phyloP scores from a whole-genome alignment of 35 echinoderm and acorn worm species.

The Ophiothrix spiculata region DNA sequence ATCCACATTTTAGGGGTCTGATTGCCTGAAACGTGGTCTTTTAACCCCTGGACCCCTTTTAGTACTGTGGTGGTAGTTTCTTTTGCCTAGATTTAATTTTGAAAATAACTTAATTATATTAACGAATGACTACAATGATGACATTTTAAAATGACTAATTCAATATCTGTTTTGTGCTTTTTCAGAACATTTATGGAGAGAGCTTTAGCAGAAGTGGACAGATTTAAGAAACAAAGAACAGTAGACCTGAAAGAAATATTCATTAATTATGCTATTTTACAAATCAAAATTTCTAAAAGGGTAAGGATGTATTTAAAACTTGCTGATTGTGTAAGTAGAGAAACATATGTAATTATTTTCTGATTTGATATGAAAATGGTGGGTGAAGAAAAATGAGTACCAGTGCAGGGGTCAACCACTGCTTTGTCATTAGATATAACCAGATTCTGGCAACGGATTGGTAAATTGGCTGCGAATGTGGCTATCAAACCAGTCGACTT shows the following conservation, averaged over 20 bases:
- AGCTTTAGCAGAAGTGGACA: conserved; percentile 82
- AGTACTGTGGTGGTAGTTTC: too few relatives aligned
- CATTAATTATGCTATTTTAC: conserved; percentile 94
- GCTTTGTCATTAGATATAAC: background rate
- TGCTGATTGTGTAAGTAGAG: background rate
- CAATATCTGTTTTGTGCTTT: conserved; percentile 27
- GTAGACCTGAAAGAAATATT: conserved; percentile 93
- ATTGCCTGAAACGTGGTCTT: too few relatives aligned
- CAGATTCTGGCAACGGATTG: background rate
- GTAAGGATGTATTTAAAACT: conserved; percentile 37
- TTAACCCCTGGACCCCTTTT: too few relatives aligned
- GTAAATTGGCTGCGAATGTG: too few relatives aligned
- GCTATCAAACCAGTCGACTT: background rate
- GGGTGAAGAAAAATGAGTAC: background rate
- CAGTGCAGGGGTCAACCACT: background rate
- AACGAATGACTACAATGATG: too few relatives aligned
- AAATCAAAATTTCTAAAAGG: conserved; percentile 99
- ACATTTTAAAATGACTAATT: too few relatives aligned
- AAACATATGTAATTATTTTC: background rate
- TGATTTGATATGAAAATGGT: background rate
- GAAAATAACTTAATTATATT: too few relatives aligned
- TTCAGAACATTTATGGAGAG: conserved; percentile 80
- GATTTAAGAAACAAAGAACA: conserved; percentile 89
- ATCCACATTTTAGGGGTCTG: too few relatives aligned
- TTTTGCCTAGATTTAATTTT: too few relatives aligned